phyloP scores from a whole-genome alignment of 2,113 vertebrate species.

The Abramis brama region DNA sequence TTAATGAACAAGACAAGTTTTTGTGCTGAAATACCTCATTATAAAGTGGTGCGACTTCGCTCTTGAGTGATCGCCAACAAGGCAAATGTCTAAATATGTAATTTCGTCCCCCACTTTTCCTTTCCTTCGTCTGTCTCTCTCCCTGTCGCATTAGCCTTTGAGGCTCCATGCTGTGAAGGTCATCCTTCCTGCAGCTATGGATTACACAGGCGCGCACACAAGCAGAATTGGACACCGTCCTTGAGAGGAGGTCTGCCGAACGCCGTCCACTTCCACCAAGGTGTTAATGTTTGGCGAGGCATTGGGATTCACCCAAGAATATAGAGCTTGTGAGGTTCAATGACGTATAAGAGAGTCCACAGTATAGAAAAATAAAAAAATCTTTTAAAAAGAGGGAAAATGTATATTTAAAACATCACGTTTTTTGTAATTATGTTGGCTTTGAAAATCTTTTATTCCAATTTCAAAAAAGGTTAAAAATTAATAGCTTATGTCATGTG shows the following conservation, averaged over 20 bases:
- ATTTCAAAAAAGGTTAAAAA: not conserved
- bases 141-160: constrained; percentile 63
- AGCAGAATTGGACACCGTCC: constrained; percentile 77
- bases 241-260: constrained; percentile 62
- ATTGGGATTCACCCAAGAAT: constrained; percentile 1
- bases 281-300: constrained; percentile 24
- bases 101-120: not conserved
- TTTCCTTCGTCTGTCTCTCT: constrained; percentile 53
- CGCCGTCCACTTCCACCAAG: constrained; percentile 37
- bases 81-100: constrained; percentile 29
- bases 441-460: not conserved
- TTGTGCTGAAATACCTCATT: not conserved
- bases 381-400: not conserved
- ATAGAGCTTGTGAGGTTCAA: not conserved
- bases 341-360: not conserved
- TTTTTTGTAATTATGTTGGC: not conserved
- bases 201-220: constrained; percentile 74
- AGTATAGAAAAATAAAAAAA: not conserved
- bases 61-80: constrained; percentile 2
- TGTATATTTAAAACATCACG: no score
- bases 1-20: not conserved
- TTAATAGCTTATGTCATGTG: not conserved
- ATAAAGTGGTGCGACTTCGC: not conserved
- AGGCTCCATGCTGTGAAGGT: constrained; percentile 76
- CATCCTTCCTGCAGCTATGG: constrained; percentile 77